Base-by-base conservation (phyloP, 2,113 vertebrate species). In the Falco punctatus region DNA sequence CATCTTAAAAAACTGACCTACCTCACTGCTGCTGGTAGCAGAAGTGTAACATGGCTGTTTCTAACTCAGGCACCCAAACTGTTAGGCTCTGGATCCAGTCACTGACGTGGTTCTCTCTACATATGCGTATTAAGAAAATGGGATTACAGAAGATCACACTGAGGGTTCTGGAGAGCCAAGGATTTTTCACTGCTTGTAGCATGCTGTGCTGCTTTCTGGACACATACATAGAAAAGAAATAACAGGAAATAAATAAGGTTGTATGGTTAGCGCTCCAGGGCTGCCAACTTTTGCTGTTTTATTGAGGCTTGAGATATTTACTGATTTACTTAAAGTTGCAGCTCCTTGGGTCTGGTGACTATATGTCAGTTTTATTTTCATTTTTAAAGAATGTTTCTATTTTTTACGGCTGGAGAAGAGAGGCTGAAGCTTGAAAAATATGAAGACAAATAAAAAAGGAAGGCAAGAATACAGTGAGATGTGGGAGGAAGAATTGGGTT, bases 221-320 rank as follows among this genome's bases (percentile, higher is more conserved):
- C 35, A 73, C 24, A 59, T 15, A 22, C n/a, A 90, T 38, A 66
- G 40, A 88, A 90, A 94, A 33, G 54, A 88, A 94, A 62, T 66
- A 93, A 83, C 52, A 82, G 55, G 86, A 88, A 94, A 96, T 61
- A 90, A 92, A 90, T 79, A 87, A 75, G 7, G 30, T 79, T 85
- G 62, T 38, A 81, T 22, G 32, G 78, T 66, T 85, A 86, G 55
- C 71, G 55, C n/a, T 78, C 38, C 33, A 73, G 62, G 66, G 74
- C 38, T 90, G 74, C 38, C 85, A 94, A 84, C 35, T 73, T 75
- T 81, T 86, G 38, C 44, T 84, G n/a, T 22, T 91, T 86, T 91
- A 81, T 48, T 61, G 80, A 92, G 55, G 27, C 24, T 81, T 84
- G 83, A 85, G 66, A 82, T 92, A 92, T 87, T 85, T 94, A 84